Base-by-base conservation (phyloP, 1,140 invertebrate genomes). In the Chironomus striatipennis region DNA sequence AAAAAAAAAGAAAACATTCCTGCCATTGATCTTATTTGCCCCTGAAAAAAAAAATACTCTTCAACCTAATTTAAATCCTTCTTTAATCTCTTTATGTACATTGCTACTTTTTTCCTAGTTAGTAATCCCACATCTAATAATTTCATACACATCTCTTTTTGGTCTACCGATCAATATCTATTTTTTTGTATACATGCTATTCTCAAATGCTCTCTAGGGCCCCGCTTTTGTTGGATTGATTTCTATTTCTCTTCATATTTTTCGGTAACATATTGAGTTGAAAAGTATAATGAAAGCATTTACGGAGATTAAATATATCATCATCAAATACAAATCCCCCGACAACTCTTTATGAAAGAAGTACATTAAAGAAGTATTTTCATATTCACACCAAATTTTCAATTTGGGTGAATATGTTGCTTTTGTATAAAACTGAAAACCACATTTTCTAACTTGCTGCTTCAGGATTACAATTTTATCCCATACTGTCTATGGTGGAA, bases 241-340 rank as follows among this genome's bases (percentile, higher is more conserved):
- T 57, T 57, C 47, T n/a, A 57, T 70, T 70, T 70, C 17, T 70
- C 18, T 70, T 20, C 17, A 6, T 70, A 20, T 1, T 21, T 20
- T 18, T 70, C 17, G 65, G 17, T 20, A 18, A 18, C 15, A 10
- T 18, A 70, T 70, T 70, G 65, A 70, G 17, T 70, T 70, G 17
- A 70, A 7, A n/a, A n/a, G 65, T 70, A 18, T 70, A 70, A 70
- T 70, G 65, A 18, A 70, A 70, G 65, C 65, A 70, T 70, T 70
- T 70, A 70, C 65, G 65, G 65, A 70, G 65, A 70, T 70, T 70
- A 70, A 70, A 70, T 70, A 70, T 70, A 70, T 70, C 65, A 70
- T 70, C 65, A 70, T 70, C 65, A 70, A 70, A 70, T 70, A 12
- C 65, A 18, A 70, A 17, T 20, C 17, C 17, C 65, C 65, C 65